Conservation (phyloP, 2,888 invertebrate genomes). For the Branchellion lobata region DNA sequence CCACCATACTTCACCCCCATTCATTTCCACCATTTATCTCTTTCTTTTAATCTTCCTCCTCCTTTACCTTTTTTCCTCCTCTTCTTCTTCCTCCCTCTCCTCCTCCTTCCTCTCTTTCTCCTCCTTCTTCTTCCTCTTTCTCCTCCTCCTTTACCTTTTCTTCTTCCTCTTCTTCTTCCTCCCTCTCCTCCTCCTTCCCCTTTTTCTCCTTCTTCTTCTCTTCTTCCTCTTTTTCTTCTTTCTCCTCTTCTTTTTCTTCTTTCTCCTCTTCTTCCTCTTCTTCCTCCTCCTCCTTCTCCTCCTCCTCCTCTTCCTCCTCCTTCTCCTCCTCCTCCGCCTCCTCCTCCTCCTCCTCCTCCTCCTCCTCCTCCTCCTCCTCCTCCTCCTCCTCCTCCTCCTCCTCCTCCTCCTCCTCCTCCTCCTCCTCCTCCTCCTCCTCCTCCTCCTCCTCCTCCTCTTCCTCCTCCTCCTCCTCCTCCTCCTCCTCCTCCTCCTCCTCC, state of each 20-base stretch:
- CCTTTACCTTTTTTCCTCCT: no score
- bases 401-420: background rate
- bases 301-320: constrained; percentile 15
- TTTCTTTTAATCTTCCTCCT: no score
- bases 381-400: background rate
- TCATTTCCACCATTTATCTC: no score
- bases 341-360: background rate
- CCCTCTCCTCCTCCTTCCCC: background rate
- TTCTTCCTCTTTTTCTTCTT: background rate
- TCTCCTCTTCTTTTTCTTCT: background rate
- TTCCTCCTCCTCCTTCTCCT: constrained; percentile 11
- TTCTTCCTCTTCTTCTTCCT: background rate
- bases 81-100: background rate
- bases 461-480: no score
- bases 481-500: no score
- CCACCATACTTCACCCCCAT: no score
- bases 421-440: constrained; percentile 12
- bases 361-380: background rate
- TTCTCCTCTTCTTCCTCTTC: background rate
- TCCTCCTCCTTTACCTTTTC: background rate
- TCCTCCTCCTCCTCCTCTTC: no score
- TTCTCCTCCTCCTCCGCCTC: constrained; percentile 10
- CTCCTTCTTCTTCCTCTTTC: background rate
- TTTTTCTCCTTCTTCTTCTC: constrained; percentile 22
- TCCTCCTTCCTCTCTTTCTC: background rate